phyloP scores from a whole-genome alignment of 2,888 invertebrate species.

The Volucella inflata region DNA sequence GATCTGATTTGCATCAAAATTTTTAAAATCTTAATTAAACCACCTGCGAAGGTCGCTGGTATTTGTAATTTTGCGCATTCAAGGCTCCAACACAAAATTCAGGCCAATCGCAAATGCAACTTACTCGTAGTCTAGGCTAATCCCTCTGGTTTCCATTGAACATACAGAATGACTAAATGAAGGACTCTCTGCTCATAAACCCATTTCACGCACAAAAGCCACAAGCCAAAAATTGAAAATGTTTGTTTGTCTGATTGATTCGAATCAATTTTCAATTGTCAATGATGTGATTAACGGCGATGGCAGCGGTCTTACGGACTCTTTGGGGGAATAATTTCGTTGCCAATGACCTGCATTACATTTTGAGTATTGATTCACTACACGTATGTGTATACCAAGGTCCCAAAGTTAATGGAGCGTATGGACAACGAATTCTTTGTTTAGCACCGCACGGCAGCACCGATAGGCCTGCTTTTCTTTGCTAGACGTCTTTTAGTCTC shows the following conservation, averaged over 20 bases:
- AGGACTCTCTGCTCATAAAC: conserved; percentile 31
- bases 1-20: conserved; percentile 2
- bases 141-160: conserved; percentile 25
- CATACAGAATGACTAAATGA: conserved; percentile 13
- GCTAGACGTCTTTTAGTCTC: no score
- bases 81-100: conserved; percentile 33
- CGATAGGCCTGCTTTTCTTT: no score
- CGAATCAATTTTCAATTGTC: conserved; percentile 45
- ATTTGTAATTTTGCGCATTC: conserved; percentile 30
- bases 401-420: conserved; percentile 25
- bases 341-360: conserved; percentile 72
- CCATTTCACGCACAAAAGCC: conserved; percentile 45
- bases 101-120: conserved; percentile 41
- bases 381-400: conserved; percentile 54
- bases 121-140: conserved; percentile 12
- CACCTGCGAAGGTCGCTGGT: conserved; percentile 29
- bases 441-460: neutral
- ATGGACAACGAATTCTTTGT: conserved; percentile 57
- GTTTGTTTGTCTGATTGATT: conserved; percentile 15
- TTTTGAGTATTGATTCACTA: conserved; percentile 56
- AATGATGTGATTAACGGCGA: conserved; percentile 20
- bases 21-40: conserved; percentile 25
- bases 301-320: conserved; percentile 22
- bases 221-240: conserved; percentile 22
- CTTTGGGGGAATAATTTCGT: conserved; percentile 62